phyloP scores from a whole-genome alignment of 2,113 vertebrate species.

The Mola mola region DNA sequence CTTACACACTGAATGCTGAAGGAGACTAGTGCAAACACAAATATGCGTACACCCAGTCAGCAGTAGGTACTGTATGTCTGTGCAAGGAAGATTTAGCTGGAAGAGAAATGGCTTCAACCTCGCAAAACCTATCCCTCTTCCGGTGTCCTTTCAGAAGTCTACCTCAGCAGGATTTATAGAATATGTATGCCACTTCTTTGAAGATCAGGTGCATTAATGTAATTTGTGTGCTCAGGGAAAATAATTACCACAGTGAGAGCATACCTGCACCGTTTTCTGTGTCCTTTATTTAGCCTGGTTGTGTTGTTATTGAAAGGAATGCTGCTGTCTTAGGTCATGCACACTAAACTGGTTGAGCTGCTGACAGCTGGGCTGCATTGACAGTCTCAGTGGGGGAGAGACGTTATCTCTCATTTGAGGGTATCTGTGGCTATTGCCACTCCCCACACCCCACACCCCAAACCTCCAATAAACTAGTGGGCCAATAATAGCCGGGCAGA shows the following conservation, averaged over 20 bases:
- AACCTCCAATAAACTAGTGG: slow-evolving; percentile 52
- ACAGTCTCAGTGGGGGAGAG: slow-evolving; percentile 56
- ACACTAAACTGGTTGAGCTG: slow-evolving; percentile 40
- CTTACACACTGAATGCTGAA: slow-evolving; percentile 2
- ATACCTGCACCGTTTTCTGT: slow-evolving; percentile 1
- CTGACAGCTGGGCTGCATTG: slow-evolving; percentile 74
- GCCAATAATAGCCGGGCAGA: slow-evolving; percentile 75
- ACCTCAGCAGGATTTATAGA: slow-evolving; percentile 68
- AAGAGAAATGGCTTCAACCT: slow-evolving; percentile 68
- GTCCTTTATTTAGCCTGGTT: slow-evolving; percentile 25
- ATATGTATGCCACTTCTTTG: slow-evolving; percentile 63
- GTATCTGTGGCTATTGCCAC: slow-evolving; percentile 67
- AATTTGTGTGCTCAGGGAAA: slow-evolving; percentile 13
- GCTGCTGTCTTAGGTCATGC: slow-evolving; percentile 45
- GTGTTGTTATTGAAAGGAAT: slow-evolving; percentile 28
- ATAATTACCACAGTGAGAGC: slow-evolving; percentile 27
- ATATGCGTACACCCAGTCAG: slow-evolving; percentile 68
- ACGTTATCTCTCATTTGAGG: slow-evolving; percentile 62
- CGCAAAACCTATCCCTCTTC: slow-evolving; percentile 58
- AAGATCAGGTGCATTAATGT: slow-evolving; percentile 2
- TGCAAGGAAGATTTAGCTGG: slow-evolving; percentile 56
- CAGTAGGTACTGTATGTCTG: slow-evolving; percentile 54
- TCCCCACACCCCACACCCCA: slow-evolving; percentile 7
- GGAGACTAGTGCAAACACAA: slow-evolving; percentile 3
- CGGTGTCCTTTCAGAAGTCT: slow-evolving; percentile 66